A percentile compares a stretch with the other conserved stretches of the same genome.
These are phyloP conservation scores for Amitus sp. DNA, from an alignment of 2,888 invertebrate genomes.

Conservation along the genomic window DNA sequence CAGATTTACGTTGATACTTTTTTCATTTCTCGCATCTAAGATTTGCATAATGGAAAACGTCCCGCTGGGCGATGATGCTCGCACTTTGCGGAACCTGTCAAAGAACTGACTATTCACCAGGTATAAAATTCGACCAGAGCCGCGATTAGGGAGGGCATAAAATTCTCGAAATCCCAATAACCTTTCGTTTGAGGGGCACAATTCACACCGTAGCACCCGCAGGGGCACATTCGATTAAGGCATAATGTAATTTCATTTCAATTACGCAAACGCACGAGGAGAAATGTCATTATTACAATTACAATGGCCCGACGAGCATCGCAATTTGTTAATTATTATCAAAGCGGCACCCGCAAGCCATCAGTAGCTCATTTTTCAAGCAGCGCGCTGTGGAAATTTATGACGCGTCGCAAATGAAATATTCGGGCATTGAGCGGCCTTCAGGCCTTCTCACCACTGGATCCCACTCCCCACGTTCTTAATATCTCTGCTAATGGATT, in stretches of 20 bases:
- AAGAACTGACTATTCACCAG: too few species aligned
- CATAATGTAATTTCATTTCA: neutral
- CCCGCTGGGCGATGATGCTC: slow-evolving; percentile 15
- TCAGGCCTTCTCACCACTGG: slow-evolving; percentile 14
- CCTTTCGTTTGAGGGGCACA: neutral
- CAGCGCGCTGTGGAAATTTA: slow-evolving; percentile 31
- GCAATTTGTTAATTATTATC: slow-evolving; percentile 37
- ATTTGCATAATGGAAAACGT: slow-evolving; percentile 18
- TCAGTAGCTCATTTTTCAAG: slow-evolving; percentile 33
- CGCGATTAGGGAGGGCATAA: slow-evolving; percentile 1
- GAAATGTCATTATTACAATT: neutral
- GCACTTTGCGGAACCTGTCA: neutral
- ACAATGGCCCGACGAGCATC: slow-evolving; percentile 13
- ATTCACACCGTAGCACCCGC: neutral
- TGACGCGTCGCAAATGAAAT: slow-evolving; percentile 32
- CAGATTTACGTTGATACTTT: slow-evolving; percentile 15
- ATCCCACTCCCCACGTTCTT: slow-evolving; percentile 26
- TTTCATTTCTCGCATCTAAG: slow-evolving; percentile 11
- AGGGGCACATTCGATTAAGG: neutral
- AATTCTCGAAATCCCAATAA: slow-evolving; percentile 9
- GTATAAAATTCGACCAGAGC: neutral
- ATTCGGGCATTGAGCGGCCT: slow-evolving; percentile 31
- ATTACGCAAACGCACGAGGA: neutral
- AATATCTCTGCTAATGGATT: slow-evolving; percentile 38
- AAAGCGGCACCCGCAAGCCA: slow-evolving; percentile 35